Evolutionary conservation across 2,797 vertebrate genomes (phyloP).

Genomic region (Micromesistius poutassou): DNA sequence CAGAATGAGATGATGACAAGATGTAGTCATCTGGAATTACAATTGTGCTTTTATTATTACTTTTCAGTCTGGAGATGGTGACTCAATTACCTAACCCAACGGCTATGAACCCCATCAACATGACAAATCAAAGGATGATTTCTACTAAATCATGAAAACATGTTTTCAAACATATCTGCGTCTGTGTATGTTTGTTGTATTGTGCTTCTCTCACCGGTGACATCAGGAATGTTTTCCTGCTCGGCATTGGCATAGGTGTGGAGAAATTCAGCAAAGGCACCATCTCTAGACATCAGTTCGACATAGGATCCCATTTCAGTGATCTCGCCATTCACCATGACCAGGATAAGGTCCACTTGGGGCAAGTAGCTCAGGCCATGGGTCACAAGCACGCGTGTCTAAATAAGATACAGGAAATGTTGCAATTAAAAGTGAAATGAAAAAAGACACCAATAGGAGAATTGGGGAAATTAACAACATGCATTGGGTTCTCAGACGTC

Average conservation of each 20-base stretch:
- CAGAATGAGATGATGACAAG: too few species aligned
- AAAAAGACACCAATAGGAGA: neutral
- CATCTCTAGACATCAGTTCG: slow-evolving; percentile 81
- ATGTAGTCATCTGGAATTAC: neutral
- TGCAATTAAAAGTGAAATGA: neutral
- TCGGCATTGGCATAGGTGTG: slow-evolving; percentile 80
- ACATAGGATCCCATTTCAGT: slow-evolving; percentile 91
- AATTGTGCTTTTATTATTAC: neutral
- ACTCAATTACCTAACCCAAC: too few species aligned
- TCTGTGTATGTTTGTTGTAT: neutral
- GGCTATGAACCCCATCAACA: too few species aligned
- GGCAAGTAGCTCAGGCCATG: slow-evolving; percentile 87
- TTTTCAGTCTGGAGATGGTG: too few species aligned
- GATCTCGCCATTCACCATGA: slow-evolving; percentile 88
- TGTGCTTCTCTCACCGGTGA: slow-evolving; percentile 60
- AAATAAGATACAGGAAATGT: neutral
- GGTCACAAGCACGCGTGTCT: slow-evolving; percentile 89
- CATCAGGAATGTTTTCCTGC: slow-evolving; percentile 47
- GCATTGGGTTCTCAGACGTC: too few species aligned
- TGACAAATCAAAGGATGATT: too few species aligned
- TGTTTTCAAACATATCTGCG: too few species aligned
- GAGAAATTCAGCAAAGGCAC: slow-evolving; percentile 87
- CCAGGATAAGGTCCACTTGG: slow-evolving; percentile 83
- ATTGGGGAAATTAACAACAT: neutral
- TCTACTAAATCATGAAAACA: neutral